Evolutionary conservation across 2,797 vertebrate genomes (phyloP).

Genomic region (Gymnothorax reevesii): DNA sequence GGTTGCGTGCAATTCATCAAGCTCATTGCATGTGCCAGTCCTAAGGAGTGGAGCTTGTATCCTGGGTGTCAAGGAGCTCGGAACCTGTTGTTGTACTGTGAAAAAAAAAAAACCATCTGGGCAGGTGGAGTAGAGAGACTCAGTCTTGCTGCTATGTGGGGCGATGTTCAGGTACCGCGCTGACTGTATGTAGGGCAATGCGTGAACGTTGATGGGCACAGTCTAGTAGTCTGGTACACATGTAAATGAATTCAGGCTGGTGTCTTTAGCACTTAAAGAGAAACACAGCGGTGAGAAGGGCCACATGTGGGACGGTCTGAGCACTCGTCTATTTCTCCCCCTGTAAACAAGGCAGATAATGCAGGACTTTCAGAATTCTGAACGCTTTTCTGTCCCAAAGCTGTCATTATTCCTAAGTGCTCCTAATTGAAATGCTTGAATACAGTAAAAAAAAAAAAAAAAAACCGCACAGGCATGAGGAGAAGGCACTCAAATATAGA

Average conservation of each 20-base stretch:
- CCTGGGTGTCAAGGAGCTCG: background rate
- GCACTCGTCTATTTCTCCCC: background rate
- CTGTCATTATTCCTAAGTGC: constrained; percentile 63
- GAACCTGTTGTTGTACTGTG: background rate
- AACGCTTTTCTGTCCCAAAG: constrained; percentile 53
- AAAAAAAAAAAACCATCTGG: background rate
- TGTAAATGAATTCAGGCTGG: constrained; percentile 7
- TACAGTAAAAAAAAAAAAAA: constrained; percentile 62
- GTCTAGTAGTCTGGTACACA: background rate
- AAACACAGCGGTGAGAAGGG: background rate
- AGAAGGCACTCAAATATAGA: constrained; percentile 59
- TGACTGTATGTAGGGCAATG: background rate
- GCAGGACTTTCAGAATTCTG: constrained; percentile 51
- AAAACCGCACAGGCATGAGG: constrained; percentile 53
- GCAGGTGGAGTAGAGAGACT: background rate
- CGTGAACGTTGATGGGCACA: constrained; percentile 8
- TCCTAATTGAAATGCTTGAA: constrained; percentile 69
- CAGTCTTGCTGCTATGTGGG: background rate
- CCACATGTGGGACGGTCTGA: background rate
- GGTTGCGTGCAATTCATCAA: background rate
- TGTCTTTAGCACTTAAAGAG: background rate
- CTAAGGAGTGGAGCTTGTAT: background rate
- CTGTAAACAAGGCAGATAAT: background rate
- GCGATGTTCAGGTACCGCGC: background rate
- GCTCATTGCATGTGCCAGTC: background rate